Percentiles rank a stretch among this genome's conserved stretches.
phyloP scores from a whole-genome alignment of 2,113 vertebrate genomes.

The Prolemur simus region DNA sequence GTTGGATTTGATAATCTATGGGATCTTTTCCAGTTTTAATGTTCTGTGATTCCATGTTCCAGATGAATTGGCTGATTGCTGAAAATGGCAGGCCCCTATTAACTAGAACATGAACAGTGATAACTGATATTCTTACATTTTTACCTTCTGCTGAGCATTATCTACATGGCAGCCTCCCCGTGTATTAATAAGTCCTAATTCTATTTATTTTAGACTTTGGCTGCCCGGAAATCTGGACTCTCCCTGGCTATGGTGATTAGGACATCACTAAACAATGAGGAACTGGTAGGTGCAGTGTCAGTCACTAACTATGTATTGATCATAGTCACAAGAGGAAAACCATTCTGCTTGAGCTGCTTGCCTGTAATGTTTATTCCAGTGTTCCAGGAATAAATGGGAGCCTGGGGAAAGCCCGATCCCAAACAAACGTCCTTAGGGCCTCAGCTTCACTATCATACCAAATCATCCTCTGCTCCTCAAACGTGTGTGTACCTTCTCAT shows the following conservation, averaged over 20 bases:
- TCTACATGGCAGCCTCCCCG: neutral
- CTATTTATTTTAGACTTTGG: slow-evolving; percentile 89
- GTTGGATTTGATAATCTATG: neutral
- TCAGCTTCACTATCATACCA: neutral
- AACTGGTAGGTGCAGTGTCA: slow-evolving; percentile 91
- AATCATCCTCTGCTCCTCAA: neutral
- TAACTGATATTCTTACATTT: neutral
- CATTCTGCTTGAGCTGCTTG: neutral
- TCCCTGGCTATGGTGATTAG: slow-evolving; percentile 96
- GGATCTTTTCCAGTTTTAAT: neutral
- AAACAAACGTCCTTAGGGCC: neutral
- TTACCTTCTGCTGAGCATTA: neutral
- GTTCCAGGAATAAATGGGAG: neutral
- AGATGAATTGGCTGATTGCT: neutral
- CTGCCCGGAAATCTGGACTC: slow-evolving; percentile 98
- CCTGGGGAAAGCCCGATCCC: neutral
- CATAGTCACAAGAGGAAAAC: neutral
- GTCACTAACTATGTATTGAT: neutral
- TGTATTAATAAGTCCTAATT: neutral
- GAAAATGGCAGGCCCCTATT: slow-evolving; percentile 46
- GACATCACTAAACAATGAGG: slow-evolving; percentile 95
- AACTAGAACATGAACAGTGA: slow-evolving; percentile 14
- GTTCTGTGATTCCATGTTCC: neutral
- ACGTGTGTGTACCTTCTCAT: too few species aligned
- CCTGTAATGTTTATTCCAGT: neutral